A percentile compares a stretch with the other conserved stretches of the same genome.
phyloP scores from a whole-genome alignment of 2,888 invertebrate species.

The Sphaeridia pumilis region DNA sequence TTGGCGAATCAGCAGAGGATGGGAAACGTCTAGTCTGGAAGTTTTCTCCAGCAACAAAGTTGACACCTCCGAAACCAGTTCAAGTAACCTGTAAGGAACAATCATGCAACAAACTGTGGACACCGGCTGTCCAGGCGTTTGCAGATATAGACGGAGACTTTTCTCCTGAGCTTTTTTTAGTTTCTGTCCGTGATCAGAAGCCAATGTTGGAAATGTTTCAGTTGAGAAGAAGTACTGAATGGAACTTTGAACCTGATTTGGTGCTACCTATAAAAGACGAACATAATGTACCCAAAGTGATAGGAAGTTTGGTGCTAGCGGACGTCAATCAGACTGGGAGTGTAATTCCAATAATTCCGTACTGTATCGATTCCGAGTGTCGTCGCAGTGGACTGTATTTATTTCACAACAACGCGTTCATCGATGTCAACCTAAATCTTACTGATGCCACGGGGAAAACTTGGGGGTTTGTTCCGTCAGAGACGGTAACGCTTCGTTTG shows the following conservation, averaged over 20 bases:
- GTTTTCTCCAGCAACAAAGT: constrained; percentile 7
- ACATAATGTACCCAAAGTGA: background rate
- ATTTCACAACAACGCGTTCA: constrained; percentile 43
- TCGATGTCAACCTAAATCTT: constrained; percentile 59
- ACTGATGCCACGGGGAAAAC: constrained; percentile 50
- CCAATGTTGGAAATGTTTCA: background rate
- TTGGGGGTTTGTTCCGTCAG: constrained; percentile 59
- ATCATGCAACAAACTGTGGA: no score
- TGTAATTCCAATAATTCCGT: constrained; percentile 70
- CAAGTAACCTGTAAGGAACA: no score
- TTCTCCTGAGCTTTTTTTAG: constrained; percentile 23
- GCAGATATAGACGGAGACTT: constrained; percentile 27
- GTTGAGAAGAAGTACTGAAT: no score
- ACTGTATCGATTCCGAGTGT: constrained; percentile 60
- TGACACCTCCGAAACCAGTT: background rate
- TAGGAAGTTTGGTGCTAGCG: constrained; percentile 71
- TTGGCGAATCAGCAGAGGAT: constrained; percentile 46
- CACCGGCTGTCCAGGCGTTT: constrained; percentile 24
- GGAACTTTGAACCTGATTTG: background rate
- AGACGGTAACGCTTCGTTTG: constrained; percentile 67
- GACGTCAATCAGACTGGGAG: constrained; percentile 76
- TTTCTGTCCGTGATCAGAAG: constrained; percentile 8
- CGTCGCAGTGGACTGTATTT: constrained; percentile 27
- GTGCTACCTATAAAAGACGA: background rate
- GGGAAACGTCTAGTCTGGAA: constrained; percentile 16